Evolutionary conservation across 2,113 vertebrate species (phyloP).

Genomic region (Pelobates fuscus): DNA sequence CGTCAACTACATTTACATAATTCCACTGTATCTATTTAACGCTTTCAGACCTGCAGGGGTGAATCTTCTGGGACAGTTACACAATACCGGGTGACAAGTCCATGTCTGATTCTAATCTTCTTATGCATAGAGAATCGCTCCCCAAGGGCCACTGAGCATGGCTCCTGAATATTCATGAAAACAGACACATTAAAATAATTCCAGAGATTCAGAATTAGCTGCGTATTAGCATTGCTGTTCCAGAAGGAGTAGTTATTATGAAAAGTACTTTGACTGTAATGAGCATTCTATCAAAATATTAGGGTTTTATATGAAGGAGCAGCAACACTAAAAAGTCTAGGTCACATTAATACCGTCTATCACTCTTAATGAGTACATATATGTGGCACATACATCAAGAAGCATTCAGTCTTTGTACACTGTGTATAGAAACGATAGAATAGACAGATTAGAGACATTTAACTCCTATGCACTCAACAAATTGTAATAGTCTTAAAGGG

Average conservation of each 20-base stretch:
- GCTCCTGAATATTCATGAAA: slow-evolving; percentile 34
- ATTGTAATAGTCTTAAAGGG: too few species aligned
- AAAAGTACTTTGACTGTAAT: not conserved
- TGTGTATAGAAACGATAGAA: too few species aligned
- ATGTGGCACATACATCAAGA: too few species aligned
- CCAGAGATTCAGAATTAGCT: slow-evolving; percentile 13
- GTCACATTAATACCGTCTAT: too few species aligned
- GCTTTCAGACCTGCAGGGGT: not conserved
- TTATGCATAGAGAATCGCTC: slow-evolving; percentile 8
- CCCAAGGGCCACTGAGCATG: not conserved
- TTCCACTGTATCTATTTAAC: not conserved
- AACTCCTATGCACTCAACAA: too few species aligned
- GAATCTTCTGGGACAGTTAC: not conserved
- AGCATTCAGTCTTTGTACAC: too few species aligned
- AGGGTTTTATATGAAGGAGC: not conserved
- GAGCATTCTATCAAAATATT: not conserved
- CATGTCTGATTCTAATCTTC: not conserved
- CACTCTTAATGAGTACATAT: too few species aligned
- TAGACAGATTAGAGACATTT: too few species aligned
- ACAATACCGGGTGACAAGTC: slow-evolving; percentile 7
- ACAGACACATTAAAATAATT: slow-evolving; percentile 6
- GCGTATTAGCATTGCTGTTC: slow-evolving; percentile 6
- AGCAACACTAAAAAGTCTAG: too few species aligned
- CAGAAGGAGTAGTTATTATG: not conserved
- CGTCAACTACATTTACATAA: slow-evolving; percentile 1